A percentile compares a stretch with the other conserved stretches of the same genome.
phyloP scores from a whole-genome alignment of 2,797 vertebrate genomes.

The Neostethus bicornis region DNA sequence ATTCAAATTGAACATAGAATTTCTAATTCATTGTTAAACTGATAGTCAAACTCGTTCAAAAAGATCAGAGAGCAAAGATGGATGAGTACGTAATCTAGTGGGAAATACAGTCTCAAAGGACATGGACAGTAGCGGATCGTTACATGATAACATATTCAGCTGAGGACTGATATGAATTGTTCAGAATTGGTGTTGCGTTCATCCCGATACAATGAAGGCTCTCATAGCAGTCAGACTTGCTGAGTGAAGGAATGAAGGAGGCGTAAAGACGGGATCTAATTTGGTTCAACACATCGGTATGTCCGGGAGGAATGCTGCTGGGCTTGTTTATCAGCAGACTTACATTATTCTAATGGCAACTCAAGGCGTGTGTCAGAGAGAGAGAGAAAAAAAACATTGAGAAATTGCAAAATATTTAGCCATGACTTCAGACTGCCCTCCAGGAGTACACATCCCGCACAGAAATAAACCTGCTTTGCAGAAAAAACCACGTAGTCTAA shows the following conservation, averaged over 20 bases:
- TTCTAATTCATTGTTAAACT: no score
- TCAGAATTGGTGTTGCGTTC: neutral
- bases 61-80: no score
- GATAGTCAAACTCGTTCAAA: no score
- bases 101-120: neutral
- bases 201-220: constrained; percentile 11
- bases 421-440: neutral
- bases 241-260: constrained; percentile 25
- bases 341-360: neutral
- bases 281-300: constrained; percentile 15
- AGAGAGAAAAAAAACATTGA: neutral
- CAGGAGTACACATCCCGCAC: neutral
- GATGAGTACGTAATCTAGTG: no score
- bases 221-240: neutral
- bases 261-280: constrained; percentile 13
- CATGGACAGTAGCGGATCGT: neutral
- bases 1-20: no score
- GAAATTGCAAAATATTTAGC: neutral
- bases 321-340: constrained; percentile 30
- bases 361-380: constrained; percentile 2
- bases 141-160: neutral
- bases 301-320: constrained; percentile 51
- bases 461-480: neutral
- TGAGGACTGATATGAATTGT: neutral
- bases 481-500: neutral